A percentile compares a stretch with the other conserved stretches of the same genome.
Conservation (phyloP, 1,140 invertebrate genomes). For the Drosophila tani region DNA sequence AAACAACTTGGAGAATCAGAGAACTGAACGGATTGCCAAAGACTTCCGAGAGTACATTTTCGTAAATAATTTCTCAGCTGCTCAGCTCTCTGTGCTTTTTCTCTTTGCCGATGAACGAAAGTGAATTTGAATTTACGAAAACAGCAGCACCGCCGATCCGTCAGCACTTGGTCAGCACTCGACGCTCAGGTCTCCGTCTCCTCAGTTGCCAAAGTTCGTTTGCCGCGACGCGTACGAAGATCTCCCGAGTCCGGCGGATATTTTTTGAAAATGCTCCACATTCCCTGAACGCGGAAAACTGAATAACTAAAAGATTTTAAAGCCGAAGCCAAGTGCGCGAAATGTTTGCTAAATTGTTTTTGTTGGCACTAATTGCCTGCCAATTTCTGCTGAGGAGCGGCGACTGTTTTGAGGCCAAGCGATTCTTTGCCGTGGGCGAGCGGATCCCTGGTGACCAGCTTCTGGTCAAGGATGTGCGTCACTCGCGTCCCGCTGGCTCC, state of each 20-base stretch:
- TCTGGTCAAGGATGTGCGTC: slow-evolving; percentile 70
- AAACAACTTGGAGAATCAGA: slow-evolving; percentile 17
- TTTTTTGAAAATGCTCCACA: slow-evolving; percentile 36
- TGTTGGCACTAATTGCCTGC: slow-evolving; percentile 25
- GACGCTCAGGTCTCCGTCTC: slow-evolving; percentile 10
- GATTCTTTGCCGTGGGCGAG: slow-evolving; percentile 59
- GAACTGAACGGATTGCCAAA: slow-evolving; percentile 24
- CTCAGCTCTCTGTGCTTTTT: slow-evolving; percentile 14
- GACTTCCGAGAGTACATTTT: slow-evolving; percentile 2
- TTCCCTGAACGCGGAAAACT: slow-evolving; percentile 8
- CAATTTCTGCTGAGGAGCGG: slow-evolving; percentile 20
- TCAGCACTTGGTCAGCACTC: slow-evolving; percentile 51
- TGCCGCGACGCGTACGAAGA: slow-evolving; percentile 60
- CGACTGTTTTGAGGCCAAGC: slow-evolving; percentile 34
- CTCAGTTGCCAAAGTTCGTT: slow-evolving; percentile 69
- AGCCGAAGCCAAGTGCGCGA: not conserved
- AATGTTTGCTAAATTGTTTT: slow-evolving; percentile 42
- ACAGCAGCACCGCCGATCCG: slow-evolving; percentile 40
- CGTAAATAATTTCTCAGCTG: not conserved
- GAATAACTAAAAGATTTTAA: not conserved
- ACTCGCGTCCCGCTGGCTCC: slow-evolving; percentile 50
- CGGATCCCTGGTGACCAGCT: slow-evolving; percentile 65
- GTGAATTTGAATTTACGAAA: slow-evolving; percentile 56
- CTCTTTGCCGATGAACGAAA: slow-evolving; percentile 33
- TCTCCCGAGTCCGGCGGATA: slow-evolving; percentile 18